Conservation (phyloP, 2,888 invertebrate genomes). For the Drosophila paucipuncta region DNA sequence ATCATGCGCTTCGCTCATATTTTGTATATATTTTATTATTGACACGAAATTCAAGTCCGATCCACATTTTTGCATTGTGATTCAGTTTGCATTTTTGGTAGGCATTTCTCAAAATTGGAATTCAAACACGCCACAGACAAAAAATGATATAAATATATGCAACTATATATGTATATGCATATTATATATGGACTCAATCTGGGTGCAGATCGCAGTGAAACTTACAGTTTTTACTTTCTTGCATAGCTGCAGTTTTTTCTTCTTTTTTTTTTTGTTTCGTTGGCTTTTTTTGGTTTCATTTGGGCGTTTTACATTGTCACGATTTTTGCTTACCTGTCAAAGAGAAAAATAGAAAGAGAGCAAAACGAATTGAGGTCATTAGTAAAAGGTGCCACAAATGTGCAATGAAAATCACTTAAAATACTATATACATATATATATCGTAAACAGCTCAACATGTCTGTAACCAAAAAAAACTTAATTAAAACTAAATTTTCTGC, state of each 20-base stretch:
- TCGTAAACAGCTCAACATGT: constrained; percentile 4
- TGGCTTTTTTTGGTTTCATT: constrained; percentile 32
- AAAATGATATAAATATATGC: not conserved
- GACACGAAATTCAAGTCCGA: constrained; percentile 65
- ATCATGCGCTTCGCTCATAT: not conserved
- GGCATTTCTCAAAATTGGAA: constrained; percentile 59
- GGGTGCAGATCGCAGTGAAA: constrained; percentile 63
- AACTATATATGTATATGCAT: not conserved
- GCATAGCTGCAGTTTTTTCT: constrained; percentile 50
- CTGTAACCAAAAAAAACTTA: not conserved
- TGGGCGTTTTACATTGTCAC: constrained; percentile 72
- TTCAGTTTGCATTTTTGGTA: constrained; percentile 68
- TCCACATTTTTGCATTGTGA: constrained; percentile 70
- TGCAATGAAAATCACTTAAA: constrained; percentile 48
- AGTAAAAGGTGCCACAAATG: constrained; percentile 65
- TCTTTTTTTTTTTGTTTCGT: constrained; percentile 4
- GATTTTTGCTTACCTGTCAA: constrained; percentile 78
- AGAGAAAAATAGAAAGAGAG: constrained; percentile 67
- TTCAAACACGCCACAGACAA: constrained; percentile 23
- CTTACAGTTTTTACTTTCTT: constrained; percentile 66
- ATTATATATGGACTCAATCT: constrained; percentile 51
- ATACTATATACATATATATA: not conserved
- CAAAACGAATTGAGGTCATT: constrained; percentile 73
- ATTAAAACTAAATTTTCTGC: not conserved
- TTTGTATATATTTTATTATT: constrained; percentile 56